A percentile compares a stretch with the other conserved stretches of the same genome.
phyloP scores from a whole-genome alignment of 2,113 vertebrate species.

The Tyto alba region DNA sequence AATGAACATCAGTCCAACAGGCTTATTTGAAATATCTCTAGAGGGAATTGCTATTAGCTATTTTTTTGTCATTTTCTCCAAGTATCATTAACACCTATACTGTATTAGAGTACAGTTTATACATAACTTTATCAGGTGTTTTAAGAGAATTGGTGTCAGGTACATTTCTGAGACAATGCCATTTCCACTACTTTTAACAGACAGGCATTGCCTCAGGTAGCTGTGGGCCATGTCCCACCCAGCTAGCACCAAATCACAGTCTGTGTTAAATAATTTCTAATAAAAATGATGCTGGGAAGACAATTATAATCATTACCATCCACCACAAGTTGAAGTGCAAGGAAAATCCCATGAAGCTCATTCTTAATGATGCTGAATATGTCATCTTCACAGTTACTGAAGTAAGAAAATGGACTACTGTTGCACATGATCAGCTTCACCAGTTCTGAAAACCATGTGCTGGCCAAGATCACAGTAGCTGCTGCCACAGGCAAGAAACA shows the following conservation, averaged over 20 bases:
- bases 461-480: not conserved
- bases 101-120: not conserved
- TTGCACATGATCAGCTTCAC: not conserved
- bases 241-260: not conserved
- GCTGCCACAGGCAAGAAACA: not conserved
- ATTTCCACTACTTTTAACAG: not conserved
- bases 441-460: fast-evolving
- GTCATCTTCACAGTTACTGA: not conserved
- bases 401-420: not conserved
- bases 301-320: not conserved
- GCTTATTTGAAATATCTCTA: not conserved
- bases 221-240: not conserved
- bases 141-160: not conserved
- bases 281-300: not conserved
- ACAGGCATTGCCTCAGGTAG: not conserved
- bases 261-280: not conserved
- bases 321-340: not conserved
- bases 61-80: not conserved
- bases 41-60: not conserved
- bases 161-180: not conserved
- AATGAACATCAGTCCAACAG: not conserved
- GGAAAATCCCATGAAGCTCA: not conserved
- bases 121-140: not conserved
- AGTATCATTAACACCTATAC: not conserved
- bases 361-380: not conserved